Evolutionary conservation across 2,797 vertebrate genomes (phyloP).

Genomic region (Triplophysa yarkandensis): DNA sequence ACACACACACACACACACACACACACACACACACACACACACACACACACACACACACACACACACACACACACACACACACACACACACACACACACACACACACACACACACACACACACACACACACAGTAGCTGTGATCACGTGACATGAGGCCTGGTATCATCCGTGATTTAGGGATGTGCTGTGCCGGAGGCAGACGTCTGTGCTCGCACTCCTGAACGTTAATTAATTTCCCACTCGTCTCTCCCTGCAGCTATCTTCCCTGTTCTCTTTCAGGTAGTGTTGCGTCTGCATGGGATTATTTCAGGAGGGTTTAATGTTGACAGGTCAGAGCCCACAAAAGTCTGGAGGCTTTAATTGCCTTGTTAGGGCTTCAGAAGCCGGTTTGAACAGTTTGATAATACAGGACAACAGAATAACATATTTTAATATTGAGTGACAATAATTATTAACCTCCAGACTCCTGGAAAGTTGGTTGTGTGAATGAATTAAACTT

Average conservation of each 20-base stretch:
- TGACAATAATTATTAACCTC: neutral
- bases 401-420: neutral
- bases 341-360: constrained; percentile 26
- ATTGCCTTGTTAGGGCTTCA: constrained; percentile 27
- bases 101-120: constrained; percentile 14
- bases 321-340: constrained; percentile 36
- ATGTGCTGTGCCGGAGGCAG: constrained; percentile 56
- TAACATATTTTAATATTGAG: neutral
- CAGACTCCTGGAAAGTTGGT: neutral
- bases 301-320: constrained; percentile 20
- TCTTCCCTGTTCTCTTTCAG: constrained; percentile 41
- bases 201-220: constrained; percentile 40
- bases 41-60: constrained; percentile 18
- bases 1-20: neutral
- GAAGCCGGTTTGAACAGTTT: constrained; percentile 3
- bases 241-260: constrained; percentile 48
- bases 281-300: constrained; percentile 24
- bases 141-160: constrained; percentile 51
- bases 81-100: constrained; percentile 8
- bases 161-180: constrained; percentile 62
- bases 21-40: constrained; percentile 9
- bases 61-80: constrained; percentile 15
- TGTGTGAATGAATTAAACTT: neutral
- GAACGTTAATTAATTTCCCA: constrained; percentile 56
- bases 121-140: constrained; percentile 43